Evolutionary conservation across 2,797 vertebrate species (phyloP).

Genomic region (Champsocephalus gunnari): DNA sequence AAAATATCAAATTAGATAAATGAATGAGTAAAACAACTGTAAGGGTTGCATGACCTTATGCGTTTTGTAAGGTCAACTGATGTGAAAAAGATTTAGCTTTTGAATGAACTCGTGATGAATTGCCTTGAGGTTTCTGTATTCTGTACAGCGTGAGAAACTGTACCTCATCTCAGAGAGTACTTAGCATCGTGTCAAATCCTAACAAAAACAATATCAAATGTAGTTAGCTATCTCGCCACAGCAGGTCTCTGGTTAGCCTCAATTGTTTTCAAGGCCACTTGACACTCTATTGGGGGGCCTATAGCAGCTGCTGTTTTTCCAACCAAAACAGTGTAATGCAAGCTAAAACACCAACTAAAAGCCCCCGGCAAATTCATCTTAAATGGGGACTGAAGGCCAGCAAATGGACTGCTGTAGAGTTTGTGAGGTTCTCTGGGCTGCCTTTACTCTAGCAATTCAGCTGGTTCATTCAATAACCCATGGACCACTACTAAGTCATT

Average conservation of each 20-base stretch:
- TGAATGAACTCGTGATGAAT: conserved; percentile 5
- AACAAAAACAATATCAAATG: conserved; percentile 69
- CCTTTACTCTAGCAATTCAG: conserved; percentile 15
- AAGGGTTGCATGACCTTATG: conserved; percentile 16
- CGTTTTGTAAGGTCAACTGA: background rate
- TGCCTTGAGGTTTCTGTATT: conserved; percentile 23
- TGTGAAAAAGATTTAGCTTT: conserved; percentile 4
- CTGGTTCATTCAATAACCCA: conserved; percentile 19
- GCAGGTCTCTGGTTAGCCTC: conserved; percentile 58
- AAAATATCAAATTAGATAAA: background rate
- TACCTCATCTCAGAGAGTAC: conserved; percentile 43
- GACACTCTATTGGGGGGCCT: conserved; percentile 58
- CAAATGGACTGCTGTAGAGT: conserved; percentile 35
- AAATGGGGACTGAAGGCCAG: conserved; percentile 60
- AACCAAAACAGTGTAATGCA: conserved; percentile 64
- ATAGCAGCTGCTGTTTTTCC: conserved; percentile 61
- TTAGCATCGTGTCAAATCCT: conserved; percentile 62
- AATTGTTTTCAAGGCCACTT: conserved; percentile 64
- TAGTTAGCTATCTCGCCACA: conserved; percentile 51
- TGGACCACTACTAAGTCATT: conserved; percentile 2
- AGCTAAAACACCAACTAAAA: conserved; percentile 59
- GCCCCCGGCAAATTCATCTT: conserved; percentile 74
- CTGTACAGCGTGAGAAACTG: conserved; percentile 27
- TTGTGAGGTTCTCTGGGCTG: conserved; percentile 11
- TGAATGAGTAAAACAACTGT: background rate